These are phyloP conservation scores for Nasua narica DNA, from an alignment of 2,797 vertebrate genomes.

Conservation along the genomic window DNA sequence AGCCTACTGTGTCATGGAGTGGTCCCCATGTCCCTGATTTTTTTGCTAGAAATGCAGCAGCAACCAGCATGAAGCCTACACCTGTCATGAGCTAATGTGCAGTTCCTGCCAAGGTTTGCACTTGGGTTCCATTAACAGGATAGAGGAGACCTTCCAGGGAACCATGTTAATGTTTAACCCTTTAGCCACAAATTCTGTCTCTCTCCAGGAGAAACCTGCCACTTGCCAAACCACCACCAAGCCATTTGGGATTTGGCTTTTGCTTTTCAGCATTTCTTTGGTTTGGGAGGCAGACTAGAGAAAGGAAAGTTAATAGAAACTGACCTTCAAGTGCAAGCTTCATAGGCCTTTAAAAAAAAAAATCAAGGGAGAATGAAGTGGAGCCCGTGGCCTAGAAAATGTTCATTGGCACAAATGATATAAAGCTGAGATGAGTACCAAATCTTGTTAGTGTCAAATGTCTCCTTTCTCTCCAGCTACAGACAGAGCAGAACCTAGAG, in stretches of 20 bases:
- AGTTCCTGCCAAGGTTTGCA: constrained; percentile 68
- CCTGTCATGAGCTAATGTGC: constrained; percentile 77
- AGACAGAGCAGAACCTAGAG: constrained; percentile 6
- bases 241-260: constrained; percentile 24
- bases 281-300: constrained; percentile 23
- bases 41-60: constrained; percentile 53
- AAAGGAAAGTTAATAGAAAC: constrained; percentile 9
- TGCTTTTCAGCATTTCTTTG: constrained; percentile 17
- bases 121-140: constrained; percentile 64
- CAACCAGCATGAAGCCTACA: constrained; percentile 67
- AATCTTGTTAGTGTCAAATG: background rate
- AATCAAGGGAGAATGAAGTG: background rate
- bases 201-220: background rate
- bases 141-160: constrained; percentile 49
- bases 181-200: constrained; percentile 30
- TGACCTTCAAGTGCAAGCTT: background rate
- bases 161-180: constrained; percentile 67
- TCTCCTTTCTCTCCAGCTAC: background rate
- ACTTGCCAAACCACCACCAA: constrained; percentile 21
- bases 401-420: constrained; percentile 41
- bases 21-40: constrained; percentile 24
- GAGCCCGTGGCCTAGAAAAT: background rate
- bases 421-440: constrained; percentile 27
- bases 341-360: background rate
- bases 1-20: constrained; percentile 60